Evolutionary conservation across 2,797 vertebrate species (phyloP).

Genomic region (Trichosurus vulpecula): DNA sequence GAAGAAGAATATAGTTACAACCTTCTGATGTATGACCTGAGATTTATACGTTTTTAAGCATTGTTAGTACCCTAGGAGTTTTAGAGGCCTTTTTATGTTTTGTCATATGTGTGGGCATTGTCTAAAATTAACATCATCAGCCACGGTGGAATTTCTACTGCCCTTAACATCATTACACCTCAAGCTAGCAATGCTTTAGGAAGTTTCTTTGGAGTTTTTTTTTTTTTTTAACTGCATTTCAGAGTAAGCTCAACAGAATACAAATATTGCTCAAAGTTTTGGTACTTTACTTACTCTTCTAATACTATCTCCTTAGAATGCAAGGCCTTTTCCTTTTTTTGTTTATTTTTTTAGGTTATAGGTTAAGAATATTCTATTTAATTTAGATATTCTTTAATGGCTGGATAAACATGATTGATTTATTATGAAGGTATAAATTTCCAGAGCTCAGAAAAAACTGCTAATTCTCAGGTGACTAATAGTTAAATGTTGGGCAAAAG

Average conservation of each 20-base stretch:
- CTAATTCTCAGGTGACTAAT: not conserved
- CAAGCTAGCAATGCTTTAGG: not conserved
- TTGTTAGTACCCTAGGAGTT: not conserved
- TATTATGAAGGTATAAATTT: not conserved
- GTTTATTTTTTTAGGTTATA: not conserved
- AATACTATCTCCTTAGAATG: not conserved
- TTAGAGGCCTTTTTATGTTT: not conserved
- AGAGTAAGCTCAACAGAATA: not conserved
- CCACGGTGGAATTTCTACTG: not conserved
- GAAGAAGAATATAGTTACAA: not conserved
- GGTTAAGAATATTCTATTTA: not conserved
- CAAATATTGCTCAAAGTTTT: not conserved
- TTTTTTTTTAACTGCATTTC: not conserved
- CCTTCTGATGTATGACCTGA: not conserved
- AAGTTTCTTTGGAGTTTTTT: not conserved
- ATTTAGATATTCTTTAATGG: not conserved
- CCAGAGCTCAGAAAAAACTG: not conserved
- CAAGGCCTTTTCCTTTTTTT: not conserved
- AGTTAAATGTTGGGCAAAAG: not conserved
- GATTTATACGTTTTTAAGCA: not conserved
- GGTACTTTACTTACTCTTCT: not conserved
- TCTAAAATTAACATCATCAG: not conserved
- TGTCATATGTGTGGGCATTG: not conserved
- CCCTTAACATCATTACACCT: not conserved
- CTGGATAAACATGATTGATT: not conserved